Conservation (phyloP, 2,113 vertebrate genomes). For the Sula dactylatra region DNA sequence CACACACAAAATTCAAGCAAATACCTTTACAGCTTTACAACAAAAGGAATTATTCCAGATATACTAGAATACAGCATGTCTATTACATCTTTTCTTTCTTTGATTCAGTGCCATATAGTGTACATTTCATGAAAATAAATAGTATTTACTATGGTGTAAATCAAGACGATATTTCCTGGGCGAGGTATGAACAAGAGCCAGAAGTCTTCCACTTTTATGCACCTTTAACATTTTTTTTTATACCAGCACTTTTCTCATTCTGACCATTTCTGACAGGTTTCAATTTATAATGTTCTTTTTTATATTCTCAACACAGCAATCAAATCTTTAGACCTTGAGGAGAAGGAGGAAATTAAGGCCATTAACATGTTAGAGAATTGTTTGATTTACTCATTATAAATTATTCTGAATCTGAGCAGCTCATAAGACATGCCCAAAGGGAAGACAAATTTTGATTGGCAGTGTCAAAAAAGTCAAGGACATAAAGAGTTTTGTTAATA, state of each 20-base stretch:
- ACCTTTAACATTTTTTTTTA: not conserved
- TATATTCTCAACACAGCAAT: constrained; percentile 70
- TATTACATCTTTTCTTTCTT: not conserved
- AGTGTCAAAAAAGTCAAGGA: constrained; percentile 66
- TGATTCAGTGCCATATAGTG: not conserved
- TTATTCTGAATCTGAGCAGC: constrained; percentile 60
- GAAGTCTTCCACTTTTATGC: constrained; percentile 29
- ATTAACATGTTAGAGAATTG: constrained; percentile 71
- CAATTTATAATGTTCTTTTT: constrained; percentile 69
- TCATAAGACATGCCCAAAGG: constrained; percentile 65
- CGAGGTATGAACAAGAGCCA: not conserved
- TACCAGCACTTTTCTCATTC: constrained; percentile 57
- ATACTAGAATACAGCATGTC: not conserved
- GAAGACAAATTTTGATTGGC: constrained; percentile 64
- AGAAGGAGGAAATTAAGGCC: constrained; percentile 74
- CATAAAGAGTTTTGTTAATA: constrained; percentile 33
- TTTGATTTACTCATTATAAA: constrained; percentile 77
- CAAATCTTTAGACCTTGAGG: constrained; percentile 74
- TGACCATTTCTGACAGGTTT: constrained; percentile 56
- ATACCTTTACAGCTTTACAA: not conserved
- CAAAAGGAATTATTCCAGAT: not conserved
- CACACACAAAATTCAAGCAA: not conserved
- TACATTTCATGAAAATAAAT: constrained; percentile 1
- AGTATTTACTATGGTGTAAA: not conserved
- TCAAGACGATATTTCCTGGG: not conserved